Evolutionary conservation across 2,113 vertebrate genomes (phyloP).

Genomic region (Neoarius graeffei): DNA sequence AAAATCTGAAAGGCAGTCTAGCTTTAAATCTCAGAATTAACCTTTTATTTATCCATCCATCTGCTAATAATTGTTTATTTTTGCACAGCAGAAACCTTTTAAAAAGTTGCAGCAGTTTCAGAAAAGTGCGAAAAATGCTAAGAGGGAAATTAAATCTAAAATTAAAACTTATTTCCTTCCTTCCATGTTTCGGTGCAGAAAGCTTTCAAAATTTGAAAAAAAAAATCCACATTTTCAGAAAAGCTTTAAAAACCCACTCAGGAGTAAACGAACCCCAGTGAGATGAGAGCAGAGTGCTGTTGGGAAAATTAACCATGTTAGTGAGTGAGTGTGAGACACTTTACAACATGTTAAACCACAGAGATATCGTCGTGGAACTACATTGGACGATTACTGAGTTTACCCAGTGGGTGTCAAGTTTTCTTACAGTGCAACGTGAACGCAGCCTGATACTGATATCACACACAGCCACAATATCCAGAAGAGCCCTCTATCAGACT

Average conservation of each 20-base stretch:
- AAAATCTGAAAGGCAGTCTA: no score
- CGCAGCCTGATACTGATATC: not conserved
- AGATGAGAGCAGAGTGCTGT: not conserved
- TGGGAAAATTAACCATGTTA: not conserved
- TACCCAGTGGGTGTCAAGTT: not conserved
- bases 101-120: not conserved
- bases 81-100: no score
- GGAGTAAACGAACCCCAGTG: not conserved
- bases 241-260: not conserved
- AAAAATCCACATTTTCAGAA: not conserved
- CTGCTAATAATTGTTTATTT: no score
- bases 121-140: no score
- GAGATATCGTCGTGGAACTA: not conserved
- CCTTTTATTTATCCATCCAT: no score
- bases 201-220: not conserved
- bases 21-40: no score
- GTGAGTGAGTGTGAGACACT: not conserved
- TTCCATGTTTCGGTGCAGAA: not conserved
- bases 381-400: not conserved
- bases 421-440: not conserved
- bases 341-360: not conserved
- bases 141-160: not conserved
- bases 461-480: not conserved
- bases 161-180: not conserved
- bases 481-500: not conserved